phyloP scores from a whole-genome alignment of 64 coral and sea anemone genomes.

The Porites australiensis region DNA sequence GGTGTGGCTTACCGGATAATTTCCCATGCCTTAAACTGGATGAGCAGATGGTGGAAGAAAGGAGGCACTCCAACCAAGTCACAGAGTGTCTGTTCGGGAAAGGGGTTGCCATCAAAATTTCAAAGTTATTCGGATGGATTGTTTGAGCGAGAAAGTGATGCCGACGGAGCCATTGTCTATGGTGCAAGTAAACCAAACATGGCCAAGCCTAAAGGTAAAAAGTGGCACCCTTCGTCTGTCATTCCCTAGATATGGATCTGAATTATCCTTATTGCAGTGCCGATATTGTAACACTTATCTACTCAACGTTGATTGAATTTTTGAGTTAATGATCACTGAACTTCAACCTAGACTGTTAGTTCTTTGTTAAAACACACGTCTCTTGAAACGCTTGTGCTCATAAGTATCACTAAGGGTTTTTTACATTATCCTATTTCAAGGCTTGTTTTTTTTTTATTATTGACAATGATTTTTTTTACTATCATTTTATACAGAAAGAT shows the following conservation, averaged over 20 bases:
- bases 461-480: too few species aligned
- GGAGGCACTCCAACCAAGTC: neutral
- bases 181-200: neutral
- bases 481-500: neutral
- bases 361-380: too few species aligned
- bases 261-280: too few species aligned
- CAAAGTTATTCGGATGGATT: neutral
- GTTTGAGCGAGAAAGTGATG: neutral
- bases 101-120: neutral
- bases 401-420: too few species aligned
- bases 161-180: neutral
- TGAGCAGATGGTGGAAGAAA: neutral
- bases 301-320: too few species aligned
- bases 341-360: too few species aligned
- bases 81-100: neutral
- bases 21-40: neutral
- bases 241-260: neutral
- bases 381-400: too few species aligned
- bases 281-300: too few species aligned
- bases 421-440: too few species aligned
- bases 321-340: too few species aligned
- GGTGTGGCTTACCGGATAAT: too few species aligned
- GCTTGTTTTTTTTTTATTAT: too few species aligned
- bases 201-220: neutral
- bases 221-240: neutral